Conservation (phyloP, 2,113 vertebrate genomes). For the Odontesthes bonariensis region DNA sequence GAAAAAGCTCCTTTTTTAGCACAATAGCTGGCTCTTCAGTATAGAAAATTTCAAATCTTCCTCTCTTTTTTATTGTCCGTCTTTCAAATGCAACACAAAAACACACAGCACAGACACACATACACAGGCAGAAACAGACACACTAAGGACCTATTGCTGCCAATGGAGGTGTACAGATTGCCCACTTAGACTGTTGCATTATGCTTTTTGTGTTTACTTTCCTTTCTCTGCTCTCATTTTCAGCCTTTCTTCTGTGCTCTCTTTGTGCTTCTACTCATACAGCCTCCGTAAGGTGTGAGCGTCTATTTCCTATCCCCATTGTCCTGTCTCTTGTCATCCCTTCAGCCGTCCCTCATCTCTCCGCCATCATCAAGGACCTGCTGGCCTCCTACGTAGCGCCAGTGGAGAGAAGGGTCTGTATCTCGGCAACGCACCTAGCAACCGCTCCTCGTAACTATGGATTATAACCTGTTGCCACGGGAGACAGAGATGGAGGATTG, state of each 20-base stretch:
- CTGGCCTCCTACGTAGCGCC: slow-evolving; percentile 80
- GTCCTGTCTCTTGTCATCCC: slow-evolving; percentile 73
- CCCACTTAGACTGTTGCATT: slow-evolving; percentile 62
- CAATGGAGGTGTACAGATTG: slow-evolving; percentile 69
- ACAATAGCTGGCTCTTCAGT: slow-evolving; percentile 48
- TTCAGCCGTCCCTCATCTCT: slow-evolving; percentile 74
- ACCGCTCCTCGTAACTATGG: slow-evolving; percentile 85
- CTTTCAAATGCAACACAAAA: slow-evolving; percentile 29
- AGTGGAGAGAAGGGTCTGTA: slow-evolving; percentile 81
- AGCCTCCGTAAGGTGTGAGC: slow-evolving; percentile 61
- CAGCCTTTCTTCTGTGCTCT: slow-evolving; percentile 31
- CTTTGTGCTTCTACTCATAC: slow-evolving; percentile 45
- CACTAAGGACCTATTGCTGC: slow-evolving; percentile 37
- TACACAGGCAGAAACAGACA: slow-evolving; percentile 12
- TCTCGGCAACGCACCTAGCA: slow-evolving; percentile 87
- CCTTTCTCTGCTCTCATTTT: slow-evolving; percentile 58
- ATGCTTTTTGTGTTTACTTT: slow-evolving; percentile 64
- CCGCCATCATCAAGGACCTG: slow-evolving; percentile 79
- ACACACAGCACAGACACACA: slow-evolving; percentile 27
- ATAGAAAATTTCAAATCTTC: slow-evolving; percentile 26
- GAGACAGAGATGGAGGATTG: slow-evolving; percentile 85
- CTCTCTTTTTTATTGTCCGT: slow-evolving; percentile 23
- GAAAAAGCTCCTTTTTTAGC: not conserved
- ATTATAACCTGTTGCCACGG: slow-evolving; percentile 89
- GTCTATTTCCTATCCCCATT: slow-evolving; percentile 72